These are phyloP conservation scores for Semnopithecus entellus DNA, from an alignment of 2,113 vertebrate species.

Conservation along the genomic window DNA sequence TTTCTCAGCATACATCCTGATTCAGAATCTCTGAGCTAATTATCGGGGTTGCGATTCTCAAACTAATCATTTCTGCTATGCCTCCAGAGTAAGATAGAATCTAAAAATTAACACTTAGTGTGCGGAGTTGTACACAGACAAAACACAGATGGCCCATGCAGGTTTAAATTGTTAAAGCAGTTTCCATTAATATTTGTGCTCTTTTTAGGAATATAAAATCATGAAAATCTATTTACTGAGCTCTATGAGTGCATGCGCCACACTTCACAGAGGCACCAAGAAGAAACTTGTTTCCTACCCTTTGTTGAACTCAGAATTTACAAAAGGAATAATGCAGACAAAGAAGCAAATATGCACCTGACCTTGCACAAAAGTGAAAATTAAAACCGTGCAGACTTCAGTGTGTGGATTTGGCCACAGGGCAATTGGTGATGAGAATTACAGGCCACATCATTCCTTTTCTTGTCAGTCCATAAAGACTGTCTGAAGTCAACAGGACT, in stretches of 20 bases:
- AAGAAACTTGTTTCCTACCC: neutral
- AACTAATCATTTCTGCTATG: slow-evolving; percentile 85
- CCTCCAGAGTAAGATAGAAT: slow-evolving; percentile 82
- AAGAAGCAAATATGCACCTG: neutral
- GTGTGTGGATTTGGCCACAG: neutral
- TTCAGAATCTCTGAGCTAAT: slow-evolving; percentile 88
- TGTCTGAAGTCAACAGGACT: neutral
- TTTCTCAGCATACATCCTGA: slow-evolving; percentile 79
- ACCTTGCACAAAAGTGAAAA: neutral
- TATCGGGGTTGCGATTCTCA: slow-evolving; percentile 87
- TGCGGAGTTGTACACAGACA: slow-evolving; percentile 73
- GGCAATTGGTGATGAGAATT: neutral
- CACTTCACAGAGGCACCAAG: neutral
- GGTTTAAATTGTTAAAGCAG: slow-evolving; percentile 27
- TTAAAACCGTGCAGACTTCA: neutral
- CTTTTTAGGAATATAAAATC: neutral
- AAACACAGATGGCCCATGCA: slow-evolving; percentile 21
- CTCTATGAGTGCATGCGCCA: neutral
- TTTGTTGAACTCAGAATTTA: neutral
- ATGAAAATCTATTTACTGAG: slow-evolving; percentile 32
- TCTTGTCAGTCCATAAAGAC: neutral
- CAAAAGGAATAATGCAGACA: neutral
- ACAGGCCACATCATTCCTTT: neutral
- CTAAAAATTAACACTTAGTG: slow-evolving; percentile 84
- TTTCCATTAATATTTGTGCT: neutral